A percentile compares a stretch with the other conserved stretches of the same genome.
phyloP scores from a whole-genome alignment of 2,888 invertebrate species.

The Pterostichus niger region DNA sequence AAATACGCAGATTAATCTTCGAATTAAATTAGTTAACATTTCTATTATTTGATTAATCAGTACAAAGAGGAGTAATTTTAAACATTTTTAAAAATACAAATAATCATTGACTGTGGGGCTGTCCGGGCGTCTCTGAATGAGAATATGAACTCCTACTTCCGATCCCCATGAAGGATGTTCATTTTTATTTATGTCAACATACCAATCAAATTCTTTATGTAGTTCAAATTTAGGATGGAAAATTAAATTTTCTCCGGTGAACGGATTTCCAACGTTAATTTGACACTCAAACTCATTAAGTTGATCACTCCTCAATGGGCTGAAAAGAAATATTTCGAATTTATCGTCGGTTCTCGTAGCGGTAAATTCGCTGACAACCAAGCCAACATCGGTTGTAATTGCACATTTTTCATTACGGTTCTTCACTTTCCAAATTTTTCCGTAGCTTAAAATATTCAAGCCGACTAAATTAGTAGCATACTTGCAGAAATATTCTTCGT shows the following conservation, averaged over 20 bases:
- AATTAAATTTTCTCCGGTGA: background rate
- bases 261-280: background rate
- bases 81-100: no score
- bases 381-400: background rate
- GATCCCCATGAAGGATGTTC: background rate
- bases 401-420: background rate
- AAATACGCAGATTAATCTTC: no score
- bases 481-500: slow-evolving; percentile 15
- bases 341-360: background rate
- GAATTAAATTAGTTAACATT: no score
- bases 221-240: background rate
- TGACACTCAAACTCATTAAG: background rate
- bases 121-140: background rate
- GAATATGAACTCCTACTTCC: background rate
- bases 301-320: background rate
- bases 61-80: no score
- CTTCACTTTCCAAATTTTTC: background rate
- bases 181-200: background rate
- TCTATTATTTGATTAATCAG: no score
- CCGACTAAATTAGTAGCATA: background rate
- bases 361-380: background rate
- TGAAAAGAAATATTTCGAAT: slow-evolving; percentile 15
- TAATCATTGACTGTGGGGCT: no score
- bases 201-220: background rate
- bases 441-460: background rate